Evolutionary conservation across 2,888 invertebrate species (phyloP).

Genomic region (Drosophila birchii): DNA sequence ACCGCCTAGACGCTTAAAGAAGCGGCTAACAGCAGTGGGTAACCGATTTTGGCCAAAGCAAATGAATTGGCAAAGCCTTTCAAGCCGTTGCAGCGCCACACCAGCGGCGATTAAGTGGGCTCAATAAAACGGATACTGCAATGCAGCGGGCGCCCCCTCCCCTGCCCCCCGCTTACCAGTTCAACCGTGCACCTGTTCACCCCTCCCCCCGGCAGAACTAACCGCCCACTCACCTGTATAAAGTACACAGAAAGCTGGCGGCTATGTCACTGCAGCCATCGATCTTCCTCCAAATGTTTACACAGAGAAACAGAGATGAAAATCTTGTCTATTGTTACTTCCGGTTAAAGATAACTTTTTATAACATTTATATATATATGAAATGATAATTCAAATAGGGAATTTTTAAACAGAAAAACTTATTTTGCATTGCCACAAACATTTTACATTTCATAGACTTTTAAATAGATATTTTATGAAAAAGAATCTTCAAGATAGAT

Average conservation of each 20-base stretch:
- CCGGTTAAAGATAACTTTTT: background rate
- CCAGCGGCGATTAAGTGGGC: slow-evolving; percentile 23
- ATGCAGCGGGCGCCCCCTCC: background rate
- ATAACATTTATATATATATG: background rate
- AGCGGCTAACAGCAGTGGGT: slow-evolving; percentile 29
- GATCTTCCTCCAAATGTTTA: slow-evolving; percentile 8
- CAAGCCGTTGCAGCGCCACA: slow-evolving; percentile 39
- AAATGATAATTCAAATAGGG: background rate
- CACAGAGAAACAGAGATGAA: background rate
- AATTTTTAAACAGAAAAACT: background rate
- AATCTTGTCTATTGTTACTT: background rate
- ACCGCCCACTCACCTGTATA: slow-evolving; percentile 10
- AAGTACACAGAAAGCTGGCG: slow-evolving; percentile 11
- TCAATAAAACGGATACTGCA: slow-evolving; percentile 28
- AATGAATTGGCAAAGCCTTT: slow-evolving; percentile 44
- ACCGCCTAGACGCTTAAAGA: slow-evolving; percentile 9
- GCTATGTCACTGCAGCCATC: slow-evolving; percentile 27
- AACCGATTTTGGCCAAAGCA: slow-evolving; percentile 40
- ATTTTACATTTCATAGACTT: background rate
- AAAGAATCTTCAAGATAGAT: background rate
- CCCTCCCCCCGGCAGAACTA: background rate
- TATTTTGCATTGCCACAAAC: background rate
- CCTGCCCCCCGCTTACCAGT: background rate
- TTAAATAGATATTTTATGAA: background rate
- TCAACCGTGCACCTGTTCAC: background rate